These are phyloP conservation scores for Tipula confusa DNA, from an alignment of 2,888 invertebrate species.

Conservation along the genomic window DNA sequence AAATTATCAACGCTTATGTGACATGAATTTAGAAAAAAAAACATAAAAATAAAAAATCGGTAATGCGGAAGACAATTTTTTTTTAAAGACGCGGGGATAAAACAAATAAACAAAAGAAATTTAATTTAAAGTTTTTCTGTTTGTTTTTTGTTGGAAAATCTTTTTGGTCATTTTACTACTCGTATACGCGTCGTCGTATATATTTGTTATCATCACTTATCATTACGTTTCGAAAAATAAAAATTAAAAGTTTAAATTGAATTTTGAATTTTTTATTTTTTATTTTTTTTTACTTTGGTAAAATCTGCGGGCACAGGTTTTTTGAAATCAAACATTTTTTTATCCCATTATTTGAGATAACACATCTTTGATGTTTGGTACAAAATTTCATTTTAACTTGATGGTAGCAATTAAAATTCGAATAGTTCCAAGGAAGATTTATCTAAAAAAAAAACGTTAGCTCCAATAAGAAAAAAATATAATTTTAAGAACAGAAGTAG, in stretches of 20 bases:
- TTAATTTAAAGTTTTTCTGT: not conserved
- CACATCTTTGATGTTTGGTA: too few species aligned
- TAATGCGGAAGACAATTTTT: not conserved
- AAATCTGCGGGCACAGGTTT: not conserved
- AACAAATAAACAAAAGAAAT: constrained; percentile 6
- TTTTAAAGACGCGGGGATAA: not conserved
- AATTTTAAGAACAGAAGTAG: too few species aligned
- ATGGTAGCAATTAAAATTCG: too few species aligned
- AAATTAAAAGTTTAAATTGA: not conserved
- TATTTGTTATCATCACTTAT: not conserved
- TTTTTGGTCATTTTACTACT: not conserved
- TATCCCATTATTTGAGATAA: too few species aligned
- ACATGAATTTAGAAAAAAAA: constrained; percentile 3
- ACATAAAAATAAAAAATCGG: not conserved
- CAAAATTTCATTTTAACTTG: too few species aligned
- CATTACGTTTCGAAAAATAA: not conserved
- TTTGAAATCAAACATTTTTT: not conserved
- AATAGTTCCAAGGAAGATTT: too few species aligned
- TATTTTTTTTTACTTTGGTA: not conserved
- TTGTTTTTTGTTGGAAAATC: not conserved
- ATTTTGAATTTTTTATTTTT: not conserved
- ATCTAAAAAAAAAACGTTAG: too few species aligned
- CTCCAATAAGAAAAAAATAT: too few species aligned
- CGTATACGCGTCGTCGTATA: not conserved
- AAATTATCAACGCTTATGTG: constrained; percentile 3